phyloP scores from a whole-genome alignment of 2,888 invertebrate species.

The Schrankia costaestrigalis region DNA sequence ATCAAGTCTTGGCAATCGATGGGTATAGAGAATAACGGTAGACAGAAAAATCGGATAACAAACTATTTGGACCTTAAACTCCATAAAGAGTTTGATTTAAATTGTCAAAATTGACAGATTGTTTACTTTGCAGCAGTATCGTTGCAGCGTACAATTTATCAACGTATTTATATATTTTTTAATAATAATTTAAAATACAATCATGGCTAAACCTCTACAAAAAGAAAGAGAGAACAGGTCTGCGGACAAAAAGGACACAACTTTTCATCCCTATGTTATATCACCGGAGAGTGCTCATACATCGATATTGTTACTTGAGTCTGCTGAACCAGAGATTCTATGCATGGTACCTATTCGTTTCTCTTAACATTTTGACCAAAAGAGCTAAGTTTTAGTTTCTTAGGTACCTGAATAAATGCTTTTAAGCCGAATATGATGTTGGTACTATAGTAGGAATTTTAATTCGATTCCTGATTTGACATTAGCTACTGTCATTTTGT shows the following conservation, averaged over 20 bases:
- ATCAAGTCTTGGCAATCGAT: too few species aligned
- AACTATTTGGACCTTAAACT: too few species aligned
- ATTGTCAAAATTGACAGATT: too few species aligned
- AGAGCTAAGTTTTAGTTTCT: not conserved
- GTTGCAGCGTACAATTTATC: too few species aligned
- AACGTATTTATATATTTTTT: too few species aligned
- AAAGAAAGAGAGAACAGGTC: conserved; percentile 69
- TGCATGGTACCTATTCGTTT: conserved; percentile 56
- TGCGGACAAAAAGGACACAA: conserved; percentile 66
- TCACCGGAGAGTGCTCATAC: conserved; percentile 71
- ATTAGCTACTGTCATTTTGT: too few species aligned
- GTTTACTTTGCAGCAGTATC: too few species aligned
- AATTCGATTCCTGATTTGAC: too few species aligned
- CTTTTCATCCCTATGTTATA: conserved; percentile 63
- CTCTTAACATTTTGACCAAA: not conserved
- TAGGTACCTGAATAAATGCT: not conserved
- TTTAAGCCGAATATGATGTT: not conserved
- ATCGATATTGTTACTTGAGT: conserved; percentile 65
- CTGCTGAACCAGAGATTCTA: conserved; percentile 65
- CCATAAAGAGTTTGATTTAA: too few species aligned
- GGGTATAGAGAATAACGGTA: too few species aligned
- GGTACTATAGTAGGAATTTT: too few species aligned
- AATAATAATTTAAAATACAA: conserved; percentile 2
- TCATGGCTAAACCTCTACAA: conserved; percentile 64
- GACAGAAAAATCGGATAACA: too few species aligned